Evolutionary conservation across 37 sponge, comb jelly and placozoan species (phyloP), one percentile per base, ranked within the genome.

Genomic region (Sycon ciliatum): DNA sequence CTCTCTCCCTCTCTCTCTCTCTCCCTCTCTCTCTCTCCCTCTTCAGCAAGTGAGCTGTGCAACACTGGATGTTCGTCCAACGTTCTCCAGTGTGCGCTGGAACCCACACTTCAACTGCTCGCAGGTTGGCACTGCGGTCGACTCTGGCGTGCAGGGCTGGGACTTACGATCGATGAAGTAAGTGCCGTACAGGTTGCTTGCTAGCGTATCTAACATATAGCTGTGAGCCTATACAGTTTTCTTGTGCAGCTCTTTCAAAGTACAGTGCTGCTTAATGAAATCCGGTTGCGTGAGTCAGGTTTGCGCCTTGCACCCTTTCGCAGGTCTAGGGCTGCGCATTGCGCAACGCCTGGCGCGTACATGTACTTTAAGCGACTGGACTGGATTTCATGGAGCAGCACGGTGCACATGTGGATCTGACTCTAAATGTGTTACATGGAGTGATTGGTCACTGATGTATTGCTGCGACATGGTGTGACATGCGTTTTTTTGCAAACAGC

Each of bases 51-150:
- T n/a, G n/a, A n/a, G n/a, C n/a, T n/a, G n/a, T n/a, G n/a, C n/a
- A n/a, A n/a, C n/a, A n/a, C n/a, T n/a, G n/a, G n/a, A n/a, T n/a
- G n/a, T n/a, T n/a, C n/a, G n/a, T n/a, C n/a, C n/a, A n/a, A 61
- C 66, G 11, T 83, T 76, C 73, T 71, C 78, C 4, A 28, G 68
- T 56, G 71, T 66, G 1, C 56, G 62, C 36, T 90, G 91, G 91
- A 90, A 86, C 66, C 84, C 88, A 65, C 87, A 86, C 46, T 78
- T 80, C 56, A 80, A 76, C 38, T 79, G 56, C 34, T 38, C 71
- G 30, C 87, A 86, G 56, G 28, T 90, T 16, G 65, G 74, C 2
- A 39, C 37, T 27, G 68, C 80, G 0, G 37, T 49, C 11, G 91
- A 87, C 27, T 56, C 73, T 9, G 31, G 29, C 4, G 26, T 86